phyloP scores from a whole-genome alignment of 2,113 vertebrate species.

The Struthio camelus region DNA sequence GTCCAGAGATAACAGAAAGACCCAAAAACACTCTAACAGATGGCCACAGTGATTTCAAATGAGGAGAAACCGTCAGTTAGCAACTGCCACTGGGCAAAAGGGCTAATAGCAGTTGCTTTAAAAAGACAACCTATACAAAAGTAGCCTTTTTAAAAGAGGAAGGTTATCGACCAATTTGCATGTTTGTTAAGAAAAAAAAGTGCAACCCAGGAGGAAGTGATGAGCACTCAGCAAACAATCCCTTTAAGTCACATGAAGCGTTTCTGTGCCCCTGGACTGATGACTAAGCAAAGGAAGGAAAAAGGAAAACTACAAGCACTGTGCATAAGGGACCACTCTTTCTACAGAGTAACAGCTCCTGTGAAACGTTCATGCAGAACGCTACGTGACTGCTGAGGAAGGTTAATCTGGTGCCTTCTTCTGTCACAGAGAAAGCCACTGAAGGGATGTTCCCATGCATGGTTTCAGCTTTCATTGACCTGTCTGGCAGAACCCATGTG shows the following conservation, averaged over 20 bases:
- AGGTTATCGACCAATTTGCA: neutral
- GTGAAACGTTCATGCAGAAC: neutral
- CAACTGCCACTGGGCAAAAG: neutral
- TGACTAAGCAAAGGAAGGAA: neutral
- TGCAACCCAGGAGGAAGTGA: neutral
- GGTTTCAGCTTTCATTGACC: neutral
- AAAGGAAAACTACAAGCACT: too few species aligned
- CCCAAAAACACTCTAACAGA: neutral
- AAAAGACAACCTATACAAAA: neutral
- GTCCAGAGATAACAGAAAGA: neutral
- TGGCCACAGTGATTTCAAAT: neutral
- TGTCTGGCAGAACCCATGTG: neutral
- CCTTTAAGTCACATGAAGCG: accelerated
- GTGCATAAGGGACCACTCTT: neutral
- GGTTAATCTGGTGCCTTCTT: too few species aligned
- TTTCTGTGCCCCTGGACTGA: neutral
- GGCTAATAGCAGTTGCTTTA: neutral
- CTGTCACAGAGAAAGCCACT: too few species aligned
- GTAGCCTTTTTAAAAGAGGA: neutral
- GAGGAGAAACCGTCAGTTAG: neutral
- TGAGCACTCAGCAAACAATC: neutral
- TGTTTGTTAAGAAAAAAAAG: too few species aligned
- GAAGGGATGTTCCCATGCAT: accelerated
- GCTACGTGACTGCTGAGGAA: too few species aligned
- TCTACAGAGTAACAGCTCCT: accelerated